These are phyloP conservation scores for Drosophila recens DNA, from an alignment of 2,888 invertebrate genomes.

Conservation along the genomic window DNA sequence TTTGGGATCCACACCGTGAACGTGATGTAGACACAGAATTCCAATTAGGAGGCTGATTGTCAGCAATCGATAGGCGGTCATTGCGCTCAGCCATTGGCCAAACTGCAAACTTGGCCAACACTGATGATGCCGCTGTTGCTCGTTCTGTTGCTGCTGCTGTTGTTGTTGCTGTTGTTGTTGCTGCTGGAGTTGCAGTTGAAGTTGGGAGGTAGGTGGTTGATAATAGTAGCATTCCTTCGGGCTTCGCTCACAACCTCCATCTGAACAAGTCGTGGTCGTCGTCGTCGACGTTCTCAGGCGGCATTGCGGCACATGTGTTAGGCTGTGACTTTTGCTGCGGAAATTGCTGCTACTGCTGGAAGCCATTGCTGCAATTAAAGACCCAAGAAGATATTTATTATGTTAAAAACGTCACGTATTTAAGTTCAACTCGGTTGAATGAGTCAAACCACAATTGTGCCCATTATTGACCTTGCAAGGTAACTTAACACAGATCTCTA, in stretches of 20 bases:
- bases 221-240: slow-evolving; percentile 75
- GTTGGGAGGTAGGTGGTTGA: slow-evolving; percentile 72
- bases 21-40: slow-evolving; percentile 81
- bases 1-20: slow-evolving; percentile 89
- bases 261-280: slow-evolving; percentile 45
- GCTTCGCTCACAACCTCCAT: slow-evolving; percentile 45
- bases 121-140: slow-evolving; percentile 41
- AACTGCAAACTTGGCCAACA: slow-evolving; percentile 58
- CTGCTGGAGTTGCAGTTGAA: slow-evolving; percentile 29
- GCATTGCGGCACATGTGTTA: slow-evolving; percentile 71
- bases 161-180: slow-evolving; percentile 29
- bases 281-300: slow-evolving; percentile 61
- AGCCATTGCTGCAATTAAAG: slow-evolving; percentile 82
- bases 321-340: slow-evolving; percentile 67
- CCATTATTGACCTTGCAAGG: neutral
- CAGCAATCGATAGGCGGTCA: slow-evolving; percentile 83
- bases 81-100: slow-evolving; percentile 72
- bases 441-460: slow-evolving; percentile 1
- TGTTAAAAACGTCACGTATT: slow-evolving; percentile 15
- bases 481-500: slow-evolving; percentile 9
- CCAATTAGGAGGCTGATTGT: slow-evolving; percentile 84
- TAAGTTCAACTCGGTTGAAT: neutral
- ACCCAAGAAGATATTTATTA: slow-evolving; percentile 9
- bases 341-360: slow-evolving; percentile 77
- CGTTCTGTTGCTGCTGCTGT: slow-evolving; percentile 33